A percentile compares a stretch with the other conserved stretches of the same genome.
phyloP scores from a whole-genome alignment of 2,888 invertebrate genomes.

The Leptinotarsa haldemani region DNA sequence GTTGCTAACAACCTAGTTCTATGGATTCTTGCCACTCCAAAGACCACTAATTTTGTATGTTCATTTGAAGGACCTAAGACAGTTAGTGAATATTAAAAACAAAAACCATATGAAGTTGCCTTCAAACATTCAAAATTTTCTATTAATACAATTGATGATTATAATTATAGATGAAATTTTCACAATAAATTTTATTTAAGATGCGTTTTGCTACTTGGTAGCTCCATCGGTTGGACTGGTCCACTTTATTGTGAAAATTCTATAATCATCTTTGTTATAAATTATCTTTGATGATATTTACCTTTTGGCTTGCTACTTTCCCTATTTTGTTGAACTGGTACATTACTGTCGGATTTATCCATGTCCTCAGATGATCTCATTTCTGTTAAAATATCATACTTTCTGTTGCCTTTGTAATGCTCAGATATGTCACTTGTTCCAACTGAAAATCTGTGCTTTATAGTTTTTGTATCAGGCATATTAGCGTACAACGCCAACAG shows the following conservation, averaged over 20 bases:
- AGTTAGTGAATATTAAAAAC: too few relatives aligned
- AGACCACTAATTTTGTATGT: slow-evolving; percentile 82
- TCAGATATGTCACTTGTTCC: slow-evolving; percentile 75
- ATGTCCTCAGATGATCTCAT: slow-evolving; percentile 70
- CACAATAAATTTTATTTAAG: too few relatives aligned
- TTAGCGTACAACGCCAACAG: slow-evolving; percentile 92
- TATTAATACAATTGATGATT: not conserved
- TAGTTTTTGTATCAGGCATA: slow-evolving; percentile 94
- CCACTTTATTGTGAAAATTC: too few relatives aligned
- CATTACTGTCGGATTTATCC: slow-evolving; percentile 67
- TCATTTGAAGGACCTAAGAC: slow-evolving; percentile 65
- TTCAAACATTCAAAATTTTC: too few relatives aligned
- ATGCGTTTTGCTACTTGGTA: too few relatives aligned
- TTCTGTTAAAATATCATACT: slow-evolving; percentile 70
- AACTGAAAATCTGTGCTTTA: slow-evolving; percentile 81
- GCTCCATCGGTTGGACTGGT: too few relatives aligned
- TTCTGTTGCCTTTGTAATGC: slow-evolving; percentile 73
- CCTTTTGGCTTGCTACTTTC: slow-evolving; percentile 62
- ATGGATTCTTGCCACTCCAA: slow-evolving; percentile 89
- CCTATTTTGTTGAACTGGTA: slow-evolving; percentile 61
- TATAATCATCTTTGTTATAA: not conserved
- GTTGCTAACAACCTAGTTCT: slow-evolving; percentile 88
- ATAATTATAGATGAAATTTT: too few relatives aligned
- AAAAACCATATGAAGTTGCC: too few relatives aligned
- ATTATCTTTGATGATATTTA: slow-evolving; percentile 14